Conservation (phyloP, 2,888 invertebrate genomes). For the Drosophila subsilvestris region DNA sequence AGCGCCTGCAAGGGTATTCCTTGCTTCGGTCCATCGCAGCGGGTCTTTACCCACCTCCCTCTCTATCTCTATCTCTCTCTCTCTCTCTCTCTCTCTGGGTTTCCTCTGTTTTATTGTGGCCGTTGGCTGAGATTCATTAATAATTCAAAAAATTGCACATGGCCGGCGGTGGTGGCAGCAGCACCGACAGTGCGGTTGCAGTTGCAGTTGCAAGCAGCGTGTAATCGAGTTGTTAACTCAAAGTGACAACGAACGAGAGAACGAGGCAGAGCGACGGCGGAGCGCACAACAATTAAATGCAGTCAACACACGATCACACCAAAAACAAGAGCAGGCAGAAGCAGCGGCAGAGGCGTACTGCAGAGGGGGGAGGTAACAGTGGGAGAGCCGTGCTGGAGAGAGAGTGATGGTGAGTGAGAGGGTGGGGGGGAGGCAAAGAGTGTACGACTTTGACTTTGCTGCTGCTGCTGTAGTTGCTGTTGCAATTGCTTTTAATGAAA, state of each 20-base stretch:
- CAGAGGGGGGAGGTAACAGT: neutral
- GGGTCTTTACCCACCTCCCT: neutral
- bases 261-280: slow-evolving; percentile 21
- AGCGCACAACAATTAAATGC: slow-evolving; percentile 70
- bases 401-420: slow-evolving; percentile 10
- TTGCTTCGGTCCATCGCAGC: neutral
- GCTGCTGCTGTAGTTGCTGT: slow-evolving; percentile 50
- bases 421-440: slow-evolving; percentile 21
- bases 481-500: slow-evolving; percentile 70
- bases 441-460: slow-evolving; percentile 50
- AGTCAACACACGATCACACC: slow-evolving; percentile 69
- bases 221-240: slow-evolving; percentile 82
- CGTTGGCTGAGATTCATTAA: slow-evolving; percentile 74
- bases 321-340: slow-evolving; percentile 33
- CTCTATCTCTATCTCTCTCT: slow-evolving; percentile 9
- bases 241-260: slow-evolving; percentile 72
- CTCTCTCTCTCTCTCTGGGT: slow-evolving; percentile 15
- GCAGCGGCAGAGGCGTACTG: slow-evolving; percentile 2
- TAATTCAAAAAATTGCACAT: slow-evolving; percentile 77
- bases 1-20: slow-evolving; percentile 12
- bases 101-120: slow-evolving; percentile 35
- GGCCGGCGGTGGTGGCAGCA: slow-evolving; percentile 66
- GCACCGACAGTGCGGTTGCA: slow-evolving; percentile 15
- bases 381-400: slow-evolving; percentile 12
- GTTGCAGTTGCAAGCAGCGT: slow-evolving; percentile 59